phyloP scores from a whole-genome alignment of 2,797 vertebrate species.

The Rhynchonycteris naso region DNA sequence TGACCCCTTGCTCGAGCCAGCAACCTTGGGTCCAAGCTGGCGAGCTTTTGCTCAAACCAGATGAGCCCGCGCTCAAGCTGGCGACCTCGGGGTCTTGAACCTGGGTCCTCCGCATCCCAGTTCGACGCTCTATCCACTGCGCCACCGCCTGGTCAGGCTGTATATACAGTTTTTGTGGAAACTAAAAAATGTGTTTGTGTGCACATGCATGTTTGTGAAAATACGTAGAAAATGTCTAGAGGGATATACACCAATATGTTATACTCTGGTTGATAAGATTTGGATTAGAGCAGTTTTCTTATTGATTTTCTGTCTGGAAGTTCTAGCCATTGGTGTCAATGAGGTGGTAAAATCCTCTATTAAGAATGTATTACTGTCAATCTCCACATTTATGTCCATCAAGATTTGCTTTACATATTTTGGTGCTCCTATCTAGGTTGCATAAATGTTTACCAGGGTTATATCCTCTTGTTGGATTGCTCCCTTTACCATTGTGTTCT shows the following conservation, averaged over 20 bases:
- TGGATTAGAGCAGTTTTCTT: neutral
- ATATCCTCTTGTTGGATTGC: neutral
- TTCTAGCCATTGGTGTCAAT: neutral
- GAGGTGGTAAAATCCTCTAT: neutral
- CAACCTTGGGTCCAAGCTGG: no score
- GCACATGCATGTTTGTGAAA: neutral
- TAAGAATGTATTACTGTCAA: neutral
- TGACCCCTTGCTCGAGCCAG: no score
- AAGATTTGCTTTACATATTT: neutral
- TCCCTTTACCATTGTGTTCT: neutral
- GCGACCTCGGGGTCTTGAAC: no score
- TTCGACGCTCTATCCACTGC: no score
- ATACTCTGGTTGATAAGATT: conserved; percentile 1
- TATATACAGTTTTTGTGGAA: neutral
- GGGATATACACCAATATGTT: neutral
- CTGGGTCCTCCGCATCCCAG: no score
- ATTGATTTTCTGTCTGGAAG: neutral
- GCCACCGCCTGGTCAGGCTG: no score
- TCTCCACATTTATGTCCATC: neutral
- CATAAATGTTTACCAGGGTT: neutral
- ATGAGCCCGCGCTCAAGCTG: no score
- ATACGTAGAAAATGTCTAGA: conserved; percentile 10
- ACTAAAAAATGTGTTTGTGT: neutral
- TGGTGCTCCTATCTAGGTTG: neutral
- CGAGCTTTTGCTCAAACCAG: no score